Percentiles rank a stretch among this genome's conserved stretches.
Conservation (phyloP, 2,888 invertebrate species). For the Microctonus aethiopoides region DNA sequence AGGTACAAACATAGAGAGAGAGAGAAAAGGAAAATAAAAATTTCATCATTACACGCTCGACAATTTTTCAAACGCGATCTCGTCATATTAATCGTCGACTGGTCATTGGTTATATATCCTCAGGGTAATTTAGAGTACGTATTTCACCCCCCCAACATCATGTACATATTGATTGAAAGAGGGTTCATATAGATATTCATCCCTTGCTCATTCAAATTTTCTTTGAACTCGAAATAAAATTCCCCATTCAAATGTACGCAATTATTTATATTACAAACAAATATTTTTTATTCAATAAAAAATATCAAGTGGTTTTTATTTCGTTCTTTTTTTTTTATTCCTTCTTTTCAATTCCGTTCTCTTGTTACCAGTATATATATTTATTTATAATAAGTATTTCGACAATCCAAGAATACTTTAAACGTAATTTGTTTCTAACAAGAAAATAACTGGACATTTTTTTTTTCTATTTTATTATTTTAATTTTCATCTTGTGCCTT, state of each 20-base stretch:
- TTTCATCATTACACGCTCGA: slow-evolving; percentile 30
- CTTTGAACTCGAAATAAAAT: not conserved
- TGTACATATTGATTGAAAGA: not conserved
- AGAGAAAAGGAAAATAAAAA: slow-evolving; percentile 22
- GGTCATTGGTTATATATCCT: slow-evolving; percentile 26
- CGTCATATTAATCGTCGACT: slow-evolving; percentile 31
- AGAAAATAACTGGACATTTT: slow-evolving; percentile 3
- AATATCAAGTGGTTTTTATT: not conserved
- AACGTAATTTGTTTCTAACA: slow-evolving; percentile 3
- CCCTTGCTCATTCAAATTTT: not conserved
- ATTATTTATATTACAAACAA: no score
- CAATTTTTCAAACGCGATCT: slow-evolving; percentile 31
- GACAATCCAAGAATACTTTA: not conserved
- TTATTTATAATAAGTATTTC: not conserved
- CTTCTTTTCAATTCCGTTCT: not conserved
- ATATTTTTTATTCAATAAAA: not conserved
- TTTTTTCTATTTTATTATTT: not conserved
- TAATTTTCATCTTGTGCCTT: not conserved
- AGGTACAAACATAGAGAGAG: not conserved
- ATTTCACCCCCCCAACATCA: not conserved
- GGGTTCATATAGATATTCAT: not conserved
- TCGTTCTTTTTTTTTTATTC: not conserved
- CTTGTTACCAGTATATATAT: not conserved
- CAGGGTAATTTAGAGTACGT: slow-evolving; percentile 9
- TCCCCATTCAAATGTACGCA: not conserved